These are phyloP conservation scores for Pecten maximus DNA, from an alignment of 2,888 invertebrate species.

Conservation along the genomic window DNA sequence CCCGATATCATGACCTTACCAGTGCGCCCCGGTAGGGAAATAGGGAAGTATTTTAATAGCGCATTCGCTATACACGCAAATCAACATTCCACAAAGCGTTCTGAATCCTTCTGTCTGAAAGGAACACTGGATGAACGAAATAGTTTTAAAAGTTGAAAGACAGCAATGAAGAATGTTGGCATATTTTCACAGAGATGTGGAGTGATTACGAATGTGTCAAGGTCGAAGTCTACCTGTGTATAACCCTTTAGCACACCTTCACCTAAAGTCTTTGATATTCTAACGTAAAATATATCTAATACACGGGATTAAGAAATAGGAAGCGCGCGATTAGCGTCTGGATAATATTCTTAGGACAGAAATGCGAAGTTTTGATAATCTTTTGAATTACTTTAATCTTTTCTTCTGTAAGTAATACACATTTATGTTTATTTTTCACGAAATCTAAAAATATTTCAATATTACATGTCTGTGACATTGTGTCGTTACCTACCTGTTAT, in stretches of 20 bases:
- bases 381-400: too few relatives aligned
- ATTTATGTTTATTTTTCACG: too few relatives aligned
- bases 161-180: neutral
- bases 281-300: neutral
- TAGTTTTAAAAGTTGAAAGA: slow-evolving; percentile 4
- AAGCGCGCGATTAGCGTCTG: neutral
- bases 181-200: neutral
- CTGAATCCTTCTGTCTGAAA: slow-evolving; percentile 2
- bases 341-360: too few relatives aligned
- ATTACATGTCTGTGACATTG: too few relatives aligned
- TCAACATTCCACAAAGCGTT: neutral
- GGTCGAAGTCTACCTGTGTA: too few relatives aligned
- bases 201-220: neutral
- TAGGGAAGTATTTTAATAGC: neutral
- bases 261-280: neutral
- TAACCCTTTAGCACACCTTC: neutral
- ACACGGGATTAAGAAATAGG: neutral
- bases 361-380: too few relatives aligned
- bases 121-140: neutral
- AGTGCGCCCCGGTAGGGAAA: neutral
- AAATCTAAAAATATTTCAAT: too few relatives aligned
- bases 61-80: neutral
- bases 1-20: neutral
- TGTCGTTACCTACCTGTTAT: too few relatives aligned
- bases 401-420: too few relatives aligned